phyloP scores from a whole-genome alignment of 1,140 invertebrate genomes.

The Nephila pilipes region DNA sequence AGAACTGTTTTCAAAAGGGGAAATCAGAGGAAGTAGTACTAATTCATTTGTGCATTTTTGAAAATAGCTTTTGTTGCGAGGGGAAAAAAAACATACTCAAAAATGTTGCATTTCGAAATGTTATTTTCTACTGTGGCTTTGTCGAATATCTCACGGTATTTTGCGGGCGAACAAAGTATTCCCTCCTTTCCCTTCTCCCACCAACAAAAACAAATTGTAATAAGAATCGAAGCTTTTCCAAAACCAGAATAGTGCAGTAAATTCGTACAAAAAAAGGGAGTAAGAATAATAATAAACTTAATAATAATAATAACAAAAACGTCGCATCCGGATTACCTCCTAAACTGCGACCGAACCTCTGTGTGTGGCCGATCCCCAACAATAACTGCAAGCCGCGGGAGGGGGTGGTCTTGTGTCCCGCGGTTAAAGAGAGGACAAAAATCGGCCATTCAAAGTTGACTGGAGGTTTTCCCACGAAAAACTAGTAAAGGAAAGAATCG shows the following conservation, averaged over 20 bases:
- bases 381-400: constrained; percentile 16
- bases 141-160: not conserved
- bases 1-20: no score
- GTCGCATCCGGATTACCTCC: constrained; percentile 15
- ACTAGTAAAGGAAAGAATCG: not conserved
- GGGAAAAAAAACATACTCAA: not conserved
- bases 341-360: not conserved
- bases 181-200: not conserved
- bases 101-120: not conserved
- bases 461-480: constrained; percentile 1
- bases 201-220: not conserved
- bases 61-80: not conserved
- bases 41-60: not conserved
- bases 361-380: constrained; percentile 24
- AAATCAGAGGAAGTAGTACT: no score
- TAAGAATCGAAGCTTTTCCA: constrained; percentile 1
- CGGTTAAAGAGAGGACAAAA: not conserved
- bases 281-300: not conserved
- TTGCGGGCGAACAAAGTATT: not conserved
- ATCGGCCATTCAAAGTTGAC: not conserved
- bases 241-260: not conserved
- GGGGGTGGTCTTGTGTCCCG: not conserved
- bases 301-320: constrained; percentile 1
- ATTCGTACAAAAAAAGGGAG: not conserved
- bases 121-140: not conserved